These are phyloP conservation scores for Pyrrhia umbra DNA, from an alignment of 2,888 invertebrate genomes.

Conservation along the genomic window DNA sequence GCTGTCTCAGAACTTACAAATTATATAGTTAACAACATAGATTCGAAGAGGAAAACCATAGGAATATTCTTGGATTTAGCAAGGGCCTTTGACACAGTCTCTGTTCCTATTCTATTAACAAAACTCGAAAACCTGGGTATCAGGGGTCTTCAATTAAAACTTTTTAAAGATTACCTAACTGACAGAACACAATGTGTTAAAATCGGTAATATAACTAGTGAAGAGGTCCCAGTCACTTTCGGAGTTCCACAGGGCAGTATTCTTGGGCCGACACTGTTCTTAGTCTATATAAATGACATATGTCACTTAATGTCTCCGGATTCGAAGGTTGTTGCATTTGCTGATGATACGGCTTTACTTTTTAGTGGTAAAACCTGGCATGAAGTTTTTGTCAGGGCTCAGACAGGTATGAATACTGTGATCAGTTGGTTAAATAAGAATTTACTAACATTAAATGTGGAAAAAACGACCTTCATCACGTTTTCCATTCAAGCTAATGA, in stretches of 20 bases:
- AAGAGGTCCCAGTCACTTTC: not conserved
- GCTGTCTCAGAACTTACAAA: too few species aligned
- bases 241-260: conserved; percentile 2
- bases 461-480: conserved; percentile 21
- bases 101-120: too few species aligned
- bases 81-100: too few species aligned
- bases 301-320: conserved; percentile 1
- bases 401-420: not conserved
- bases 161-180: conserved; percentile 4
- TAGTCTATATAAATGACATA: conserved; percentile 6
- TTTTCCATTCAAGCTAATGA: conserved; percentile 22
- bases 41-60: too few species aligned
- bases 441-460: conserved; percentile 22
- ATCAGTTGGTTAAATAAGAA: conserved; percentile 16
- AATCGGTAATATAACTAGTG: conserved; percentile 8
- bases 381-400: conserved; percentile 1
- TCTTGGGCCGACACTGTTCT: conserved; percentile 8
- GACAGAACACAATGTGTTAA: conserved; percentile 18
- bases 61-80: too few species aligned
- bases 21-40: too few species aligned
- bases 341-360: conserved; percentile 28
- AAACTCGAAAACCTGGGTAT: too few species aligned
- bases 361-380: conserved; percentile 13
- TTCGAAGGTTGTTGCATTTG: conserved; percentile 20
- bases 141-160: too few species aligned